Percentiles rank a stretch among this genome's conserved stretches.
Conservation (phyloP, 2,113 vertebrate genomes). For the Suncus etruscus region DNA sequence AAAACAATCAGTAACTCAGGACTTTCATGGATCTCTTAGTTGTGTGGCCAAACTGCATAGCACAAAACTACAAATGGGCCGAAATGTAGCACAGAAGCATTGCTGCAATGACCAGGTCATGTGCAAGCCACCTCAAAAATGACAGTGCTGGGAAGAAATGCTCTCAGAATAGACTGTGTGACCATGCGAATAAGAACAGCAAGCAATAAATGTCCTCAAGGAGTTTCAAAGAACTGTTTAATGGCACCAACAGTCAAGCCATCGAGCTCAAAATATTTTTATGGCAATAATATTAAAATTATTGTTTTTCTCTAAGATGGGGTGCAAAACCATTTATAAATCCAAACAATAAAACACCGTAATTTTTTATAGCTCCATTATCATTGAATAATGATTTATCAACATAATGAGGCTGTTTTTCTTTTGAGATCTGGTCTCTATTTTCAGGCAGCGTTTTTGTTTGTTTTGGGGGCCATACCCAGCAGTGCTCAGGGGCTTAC, state of each 20-base stretch:
- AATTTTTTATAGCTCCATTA: conserved; percentile 73
- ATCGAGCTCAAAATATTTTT: conserved; percentile 78
- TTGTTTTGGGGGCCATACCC: too few relatives aligned
- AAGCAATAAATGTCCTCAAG: conserved; percentile 86
- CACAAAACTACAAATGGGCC: conserved; percentile 81
- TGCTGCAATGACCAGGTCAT: conserved; percentile 79
- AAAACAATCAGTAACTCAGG: conserved; percentile 81
- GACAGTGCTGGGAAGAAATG: too few relatives aligned
- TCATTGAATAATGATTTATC: conserved; percentile 8
- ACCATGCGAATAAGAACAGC: conserved; percentile 88
- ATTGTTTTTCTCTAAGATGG: conserved; percentile 69
- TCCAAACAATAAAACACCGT: conserved; percentile 50
- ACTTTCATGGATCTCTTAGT: conserved; percentile 79
- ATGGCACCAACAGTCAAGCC: conserved; percentile 86
- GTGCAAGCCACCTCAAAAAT: too few relatives aligned
- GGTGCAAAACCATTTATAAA: conserved; percentile 70
- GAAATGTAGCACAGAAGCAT: conserved; percentile 79
- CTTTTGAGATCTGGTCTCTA: conserved; percentile 49
- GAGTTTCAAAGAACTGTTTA: conserved; percentile 79
- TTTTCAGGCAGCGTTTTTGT: too few relatives aligned
- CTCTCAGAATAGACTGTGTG: conserved; percentile 58
- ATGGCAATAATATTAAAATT: conserved; percentile 73
- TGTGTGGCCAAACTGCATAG: conserved; percentile 85
- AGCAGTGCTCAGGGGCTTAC: too few relatives aligned
- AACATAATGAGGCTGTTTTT: conserved; percentile 58